These are phyloP conservation scores for Monoplex corrugatus DNA, from an alignment of 2,888 invertebrate genomes.

Conservation along the genomic window DNA sequence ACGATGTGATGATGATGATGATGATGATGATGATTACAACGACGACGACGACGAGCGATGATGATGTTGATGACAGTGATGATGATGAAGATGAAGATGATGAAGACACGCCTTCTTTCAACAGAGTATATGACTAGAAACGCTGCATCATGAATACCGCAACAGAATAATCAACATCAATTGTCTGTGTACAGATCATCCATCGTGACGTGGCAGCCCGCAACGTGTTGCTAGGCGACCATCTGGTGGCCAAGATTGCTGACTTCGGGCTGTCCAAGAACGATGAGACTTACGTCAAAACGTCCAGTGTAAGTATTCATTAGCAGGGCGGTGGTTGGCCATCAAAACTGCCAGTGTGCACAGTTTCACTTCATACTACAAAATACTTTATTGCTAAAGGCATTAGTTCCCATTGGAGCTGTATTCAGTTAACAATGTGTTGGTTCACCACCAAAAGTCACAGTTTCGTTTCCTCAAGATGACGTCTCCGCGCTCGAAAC, in stretches of 20 bases:
- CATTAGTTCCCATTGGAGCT: background rate
- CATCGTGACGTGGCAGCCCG: conserved; percentile 77
- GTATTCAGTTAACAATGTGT: background rate
- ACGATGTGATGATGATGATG: too few species aligned
- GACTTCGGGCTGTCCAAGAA: conserved; percentile 77
- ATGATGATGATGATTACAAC: too few species aligned
- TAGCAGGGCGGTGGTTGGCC: background rate
- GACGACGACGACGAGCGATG: too few species aligned
- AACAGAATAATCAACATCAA: too few species aligned
- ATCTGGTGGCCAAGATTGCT: conserved; percentile 74
- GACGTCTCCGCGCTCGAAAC: background rate
- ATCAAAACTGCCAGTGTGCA: background rate
- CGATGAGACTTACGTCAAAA: conserved; percentile 78
- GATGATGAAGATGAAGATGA: too few species aligned
- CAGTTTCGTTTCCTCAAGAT: background rate
- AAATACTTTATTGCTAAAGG: background rate
- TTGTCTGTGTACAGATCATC: conserved; percentile 67
- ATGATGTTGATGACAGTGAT: too few species aligned
- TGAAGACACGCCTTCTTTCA: too few species aligned
- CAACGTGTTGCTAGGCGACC: conserved; percentile 73
- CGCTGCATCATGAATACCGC: too few species aligned
- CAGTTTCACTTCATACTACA: background rate
- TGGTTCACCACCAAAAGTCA: too few species aligned
- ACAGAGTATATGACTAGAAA: background rate
- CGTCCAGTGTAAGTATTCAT: conserved; percentile 72